Conservation (phyloP, 2,797 vertebrate species). For the Discoglossus pictus region DNA sequence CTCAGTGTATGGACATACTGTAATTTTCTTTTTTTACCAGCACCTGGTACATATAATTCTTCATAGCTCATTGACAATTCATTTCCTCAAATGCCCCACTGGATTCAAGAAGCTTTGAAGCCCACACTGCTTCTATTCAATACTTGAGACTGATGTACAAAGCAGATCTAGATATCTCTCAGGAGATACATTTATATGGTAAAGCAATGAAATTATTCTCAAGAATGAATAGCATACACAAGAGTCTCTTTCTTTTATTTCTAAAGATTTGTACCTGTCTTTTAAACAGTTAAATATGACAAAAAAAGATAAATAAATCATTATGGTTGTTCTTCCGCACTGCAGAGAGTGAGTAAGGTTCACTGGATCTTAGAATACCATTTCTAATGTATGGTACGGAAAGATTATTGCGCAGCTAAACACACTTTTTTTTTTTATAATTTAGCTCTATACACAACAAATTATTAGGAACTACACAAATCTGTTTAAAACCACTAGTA, state of each 20-base stretch:
- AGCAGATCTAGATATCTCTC: slow-evolving; percentile 11
- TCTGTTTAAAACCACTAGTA: no score
- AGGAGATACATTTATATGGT: slow-evolving; percentile 18
- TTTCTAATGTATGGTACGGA: background rate
- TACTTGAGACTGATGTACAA: slow-evolving; percentile 5
- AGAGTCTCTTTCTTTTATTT: slow-evolving; percentile 2
- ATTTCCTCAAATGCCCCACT: slow-evolving; percentile 14
- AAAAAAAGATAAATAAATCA: slow-evolving; percentile 2
- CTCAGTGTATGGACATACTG: background rate
- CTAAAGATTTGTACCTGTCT: background rate
- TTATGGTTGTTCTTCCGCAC: background rate
- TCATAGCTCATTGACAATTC: slow-evolving; percentile 13
- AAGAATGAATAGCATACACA: slow-evolving; percentile 5
- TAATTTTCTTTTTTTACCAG: background rate
- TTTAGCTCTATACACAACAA: background rate
- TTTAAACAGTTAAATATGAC: background rate
- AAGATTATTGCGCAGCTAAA: background rate
- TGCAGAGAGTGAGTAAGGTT: background rate
- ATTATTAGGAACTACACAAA: background rate
- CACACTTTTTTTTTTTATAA: background rate
- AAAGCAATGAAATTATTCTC: slow-evolving; percentile 16
- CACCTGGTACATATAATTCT: slow-evolving; percentile 12
- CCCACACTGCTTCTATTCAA: slow-evolving; percentile 31
- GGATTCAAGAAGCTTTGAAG: slow-evolving; percentile 6
- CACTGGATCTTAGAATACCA: background rate